Evolutionary conservation across 2,113 vertebrate species (phyloP), one percentile per base, ranked within the genome.

Genomic region (Motacilla tschutschensis): DNA sequence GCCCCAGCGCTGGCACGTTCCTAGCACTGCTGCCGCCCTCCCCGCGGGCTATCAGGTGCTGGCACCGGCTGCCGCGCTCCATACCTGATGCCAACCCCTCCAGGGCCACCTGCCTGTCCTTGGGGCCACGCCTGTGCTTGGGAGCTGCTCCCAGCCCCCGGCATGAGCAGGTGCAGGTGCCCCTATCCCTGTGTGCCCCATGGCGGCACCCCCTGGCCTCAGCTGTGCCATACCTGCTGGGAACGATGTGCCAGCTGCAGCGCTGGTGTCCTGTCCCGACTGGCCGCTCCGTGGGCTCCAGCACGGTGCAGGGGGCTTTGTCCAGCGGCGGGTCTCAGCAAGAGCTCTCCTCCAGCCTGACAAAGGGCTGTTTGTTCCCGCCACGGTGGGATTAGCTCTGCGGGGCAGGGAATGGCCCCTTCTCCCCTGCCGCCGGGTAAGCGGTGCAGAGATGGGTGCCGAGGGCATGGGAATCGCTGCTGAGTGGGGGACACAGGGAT

Each of bases 321-420:
- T 93, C 88, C 58, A 1, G 58, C 3, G 0, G 41, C 36, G 1
- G 58, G 71, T 84, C 88, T 40, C 24, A 20, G 82, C 29, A 1
- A 84, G 71, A 46, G 5, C 73, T 60, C 72, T 84, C 38, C 71
- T 89, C 83, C 66, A 33, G 85, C 54, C 46, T 79, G 83, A 94
- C 91, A 94, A 94, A 94, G 76, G 76, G 64, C 86, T 72, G 48
- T 43, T 92, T 92, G 91, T 94, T 94, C 88, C 88, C 33, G 55
- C 83, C 29, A 0, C 4, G 3, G 79, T 82, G 76, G 91, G 93
- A 93, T 94, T 91, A 89, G 55, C 59, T 72, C 86, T 1, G 4
- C 31, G 0, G 83, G 72, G 67, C 85, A 91, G 48, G 79, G 88
- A 82, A 79, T 7, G 71, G 83, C 54, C 69, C 67, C 50, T 72